Evolutionary conservation across 1,140 invertebrate genomes (phyloP), one percentile per base, ranked within the genome.

Genomic region (Medauroidea extradentata): DNA sequence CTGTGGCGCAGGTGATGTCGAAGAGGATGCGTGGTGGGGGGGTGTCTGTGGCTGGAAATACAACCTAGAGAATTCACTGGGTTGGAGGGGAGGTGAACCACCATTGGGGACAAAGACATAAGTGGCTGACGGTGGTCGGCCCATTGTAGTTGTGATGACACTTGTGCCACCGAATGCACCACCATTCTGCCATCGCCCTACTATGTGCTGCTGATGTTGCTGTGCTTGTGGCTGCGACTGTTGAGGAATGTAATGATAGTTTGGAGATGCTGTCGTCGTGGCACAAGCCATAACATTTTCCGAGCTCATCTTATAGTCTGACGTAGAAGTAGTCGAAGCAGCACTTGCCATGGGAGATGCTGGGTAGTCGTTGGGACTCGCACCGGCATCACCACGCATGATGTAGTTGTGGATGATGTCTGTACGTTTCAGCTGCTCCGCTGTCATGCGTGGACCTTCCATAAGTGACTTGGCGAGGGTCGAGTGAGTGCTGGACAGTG

Each of bases 391-490:
- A 7, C 84, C 85, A 34, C 88, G 80, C 85, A 92, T 91, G 70
- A 94, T 90, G 70, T 90, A 93, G 70, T 90, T 91, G 72, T 93
- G 90, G 65, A 94, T 92, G 60, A 93, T 88, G 69, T 93, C 90
- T 34, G 89, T 90, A 65, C 90, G 84, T 74, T 93, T 93, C 71
- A 91, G 80, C 76, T 93, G 91, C 73, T 94, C 91, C 24, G 90
- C 87, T 5, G 88, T 93, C 86, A 93, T 88, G 41, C 89, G 79
- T 0, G 91, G 91, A 1, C 89, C 89, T 69, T 93, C 91, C 87
- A 92, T 92, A 50, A 95, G 73, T 13, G 89, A 90, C 69, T 89
- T 91, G 46, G 91, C 90, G 41, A 95, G 73, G 43, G 90, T 93
- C 2, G 89, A 91, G 76, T 94, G 91, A 9, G 89, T 90, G 67